Evolutionary conservation across 2,797 vertebrate genomes (phyloP).

Genomic region (Macropus fuliginosus): DNA sequence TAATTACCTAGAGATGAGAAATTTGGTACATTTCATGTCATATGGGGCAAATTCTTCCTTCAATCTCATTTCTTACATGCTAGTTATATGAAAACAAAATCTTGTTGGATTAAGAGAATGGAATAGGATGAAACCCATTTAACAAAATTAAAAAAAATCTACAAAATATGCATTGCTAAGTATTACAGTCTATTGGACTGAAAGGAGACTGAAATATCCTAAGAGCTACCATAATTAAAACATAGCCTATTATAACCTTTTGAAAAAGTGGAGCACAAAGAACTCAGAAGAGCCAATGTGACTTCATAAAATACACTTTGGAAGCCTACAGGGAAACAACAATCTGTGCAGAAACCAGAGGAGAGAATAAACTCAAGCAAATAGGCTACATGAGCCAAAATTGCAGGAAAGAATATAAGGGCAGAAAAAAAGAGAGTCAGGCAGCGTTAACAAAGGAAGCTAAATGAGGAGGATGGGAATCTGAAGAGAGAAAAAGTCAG

Average conservation of each 20-base stretch:
- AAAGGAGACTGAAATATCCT: neutral
- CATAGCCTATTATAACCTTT: neutral
- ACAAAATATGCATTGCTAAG: neutral
- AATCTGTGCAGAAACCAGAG: conserved; percentile 30
- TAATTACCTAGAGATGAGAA: conserved; percentile 16
- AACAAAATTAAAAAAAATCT: neutral
- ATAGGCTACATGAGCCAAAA: conserved; percentile 22
- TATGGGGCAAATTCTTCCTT: neutral
- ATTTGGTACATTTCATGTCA: neutral
- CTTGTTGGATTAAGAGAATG: conserved; percentile 27
- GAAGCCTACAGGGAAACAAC: neutral
- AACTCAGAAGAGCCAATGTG: neutral
- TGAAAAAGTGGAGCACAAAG: neutral
- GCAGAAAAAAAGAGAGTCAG: conserved; percentile 44
- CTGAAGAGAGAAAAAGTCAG: conserved; percentile 22
- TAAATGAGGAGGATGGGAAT: conserved; percentile 14
- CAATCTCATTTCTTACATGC: neutral
- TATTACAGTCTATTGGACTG: neutral
- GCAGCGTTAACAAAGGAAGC: conserved; percentile 43
- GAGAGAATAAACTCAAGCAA: conserved; percentile 34
- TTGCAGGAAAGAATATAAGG: conserved; percentile 2
- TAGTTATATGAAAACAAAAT: neutral
- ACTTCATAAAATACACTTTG: neutral
- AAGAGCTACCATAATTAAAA: conserved; percentile 29
- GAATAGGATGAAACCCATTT: conserved; percentile 15